Evolutionary conservation across 2,888 invertebrate species (phyloP).

Genomic region (Tipula vernalis): DNA sequence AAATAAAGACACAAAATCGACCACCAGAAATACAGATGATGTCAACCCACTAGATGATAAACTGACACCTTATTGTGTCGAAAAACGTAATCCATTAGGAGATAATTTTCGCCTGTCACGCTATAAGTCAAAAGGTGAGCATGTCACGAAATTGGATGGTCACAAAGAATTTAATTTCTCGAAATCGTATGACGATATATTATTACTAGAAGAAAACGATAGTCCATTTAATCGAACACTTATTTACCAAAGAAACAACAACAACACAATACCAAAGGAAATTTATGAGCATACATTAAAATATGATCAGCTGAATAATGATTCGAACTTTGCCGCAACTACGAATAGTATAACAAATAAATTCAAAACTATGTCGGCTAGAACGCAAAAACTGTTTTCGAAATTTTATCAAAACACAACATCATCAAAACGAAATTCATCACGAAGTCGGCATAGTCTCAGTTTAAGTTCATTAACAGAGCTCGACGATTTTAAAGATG

Average conservation of each 20-base stretch:
- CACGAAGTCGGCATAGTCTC: conserved; percentile 52
- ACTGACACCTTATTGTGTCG: neutral
- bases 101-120: conserved; percentile 14
- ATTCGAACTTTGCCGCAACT: conserved; percentile 36
- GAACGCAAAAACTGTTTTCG: conserved; percentile 53
- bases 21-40: neutral
- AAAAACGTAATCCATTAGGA: conserved; percentile 15
- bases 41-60: neutral
- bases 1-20: conserved; percentile 11
- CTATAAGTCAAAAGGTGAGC: conserved; percentile 12
- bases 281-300: conserved; percentile 32
- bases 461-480: conserved; percentile 63
- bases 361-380: conserved; percentile 58
- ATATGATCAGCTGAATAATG: conserved; percentile 38
- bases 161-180: conserved; percentile 11
- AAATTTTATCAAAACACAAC: conserved; percentile 44
- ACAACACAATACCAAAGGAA: neutral
- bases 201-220: conserved; percentile 8
- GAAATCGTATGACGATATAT: conserved; percentile 16
- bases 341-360: conserved; percentile 48
- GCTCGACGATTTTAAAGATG: conserved; percentile 49
- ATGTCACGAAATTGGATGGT: neutral
- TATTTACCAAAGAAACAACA: neutral
- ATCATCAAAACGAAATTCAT: conserved; percentile 27
- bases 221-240: neutral